Evolutionary conservation across 2,113 vertebrate species (phyloP).

Genomic region (Asarcornis scutulata): DNA sequence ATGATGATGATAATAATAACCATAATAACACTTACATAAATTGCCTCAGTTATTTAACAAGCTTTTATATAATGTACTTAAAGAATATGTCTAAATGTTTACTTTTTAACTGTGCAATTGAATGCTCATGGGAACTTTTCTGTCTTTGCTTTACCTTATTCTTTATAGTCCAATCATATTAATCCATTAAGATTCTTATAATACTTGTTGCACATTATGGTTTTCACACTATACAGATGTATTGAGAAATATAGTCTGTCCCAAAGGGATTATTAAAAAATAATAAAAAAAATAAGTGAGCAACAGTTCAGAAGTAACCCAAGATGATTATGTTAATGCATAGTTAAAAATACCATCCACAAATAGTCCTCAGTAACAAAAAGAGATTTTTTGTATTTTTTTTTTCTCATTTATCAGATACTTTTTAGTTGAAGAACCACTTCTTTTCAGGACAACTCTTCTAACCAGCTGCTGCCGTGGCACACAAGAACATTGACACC

Average conservation of each 20-base stretch:
- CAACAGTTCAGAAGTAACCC: background rate
- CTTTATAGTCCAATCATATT: background rate
- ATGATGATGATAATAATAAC: background rate
- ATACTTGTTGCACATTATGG: background rate
- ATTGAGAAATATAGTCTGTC: background rate
- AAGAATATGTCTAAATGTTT: background rate
- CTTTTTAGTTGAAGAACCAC: background rate
- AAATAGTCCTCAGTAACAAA: conserved; percentile 5
- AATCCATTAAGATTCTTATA: background rate
- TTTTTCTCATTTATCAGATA: background rate
- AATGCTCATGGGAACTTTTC: background rate
- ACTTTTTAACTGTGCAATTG: background rate
- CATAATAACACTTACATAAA: background rate
- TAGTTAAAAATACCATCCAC: background rate
- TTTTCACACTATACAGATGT: background rate
- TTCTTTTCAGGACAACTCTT: background rate
- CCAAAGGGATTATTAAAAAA: background rate
- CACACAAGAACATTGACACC: background rate
- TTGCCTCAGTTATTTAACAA: background rate
- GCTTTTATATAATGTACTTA: background rate
- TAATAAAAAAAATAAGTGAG: background rate
- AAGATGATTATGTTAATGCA: background rate
- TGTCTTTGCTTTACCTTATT: background rate
- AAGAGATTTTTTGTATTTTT: background rate
- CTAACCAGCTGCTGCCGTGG: background rate